Evolutionary conservation across 1,140 invertebrate genomes (phyloP).

Genomic region (Diorhabda elongata): DNA sequence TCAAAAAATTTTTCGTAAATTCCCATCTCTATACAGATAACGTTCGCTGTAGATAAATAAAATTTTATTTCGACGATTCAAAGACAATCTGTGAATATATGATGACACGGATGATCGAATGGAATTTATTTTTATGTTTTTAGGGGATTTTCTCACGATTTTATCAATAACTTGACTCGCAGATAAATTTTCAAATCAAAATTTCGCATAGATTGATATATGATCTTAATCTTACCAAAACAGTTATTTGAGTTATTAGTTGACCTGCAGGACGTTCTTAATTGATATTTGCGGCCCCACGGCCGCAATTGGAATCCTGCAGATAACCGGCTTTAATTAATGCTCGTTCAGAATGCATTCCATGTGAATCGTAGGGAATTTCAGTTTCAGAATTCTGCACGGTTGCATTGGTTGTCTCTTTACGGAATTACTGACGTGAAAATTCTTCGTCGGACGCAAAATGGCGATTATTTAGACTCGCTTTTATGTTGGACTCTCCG

Average conservation of each 20-base stretch:
- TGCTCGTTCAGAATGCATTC: slow-evolving; percentile 37
- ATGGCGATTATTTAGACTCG: slow-evolving; percentile 4
- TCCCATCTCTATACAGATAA: too few relatives aligned
- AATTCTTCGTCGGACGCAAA: slow-evolving; percentile 16
- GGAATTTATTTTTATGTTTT: too few relatives aligned
- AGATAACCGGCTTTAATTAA: slow-evolving; percentile 48
- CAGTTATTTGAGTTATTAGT: slow-evolving; percentile 37
- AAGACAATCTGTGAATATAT: too few relatives aligned
- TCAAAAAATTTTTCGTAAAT: too few relatives aligned
- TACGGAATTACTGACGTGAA: slow-evolving; percentile 21
- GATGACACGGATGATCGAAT: too few relatives aligned
- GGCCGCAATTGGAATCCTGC: slow-evolving; percentile 47
- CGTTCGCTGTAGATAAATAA: too few relatives aligned
- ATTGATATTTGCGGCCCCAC: slow-evolving; percentile 48
- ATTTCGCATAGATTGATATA: too few relatives aligned
- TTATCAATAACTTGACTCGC: too few relatives aligned
- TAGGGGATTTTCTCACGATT: too few relatives aligned
- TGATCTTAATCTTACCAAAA: background rate
- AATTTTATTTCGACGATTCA: too few relatives aligned
- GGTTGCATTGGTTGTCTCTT: slow-evolving; percentile 6
- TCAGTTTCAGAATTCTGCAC: background rate
- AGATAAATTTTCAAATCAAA: too few relatives aligned
- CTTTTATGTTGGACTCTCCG: slow-evolving; percentile 4
- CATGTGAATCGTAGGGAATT: slow-evolving; percentile 18
- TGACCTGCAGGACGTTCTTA: slow-evolving; percentile 40